Evolutionary conservation across 2,888 invertebrate genomes (phyloP).

Genomic region (Tipula helvola): DNA sequence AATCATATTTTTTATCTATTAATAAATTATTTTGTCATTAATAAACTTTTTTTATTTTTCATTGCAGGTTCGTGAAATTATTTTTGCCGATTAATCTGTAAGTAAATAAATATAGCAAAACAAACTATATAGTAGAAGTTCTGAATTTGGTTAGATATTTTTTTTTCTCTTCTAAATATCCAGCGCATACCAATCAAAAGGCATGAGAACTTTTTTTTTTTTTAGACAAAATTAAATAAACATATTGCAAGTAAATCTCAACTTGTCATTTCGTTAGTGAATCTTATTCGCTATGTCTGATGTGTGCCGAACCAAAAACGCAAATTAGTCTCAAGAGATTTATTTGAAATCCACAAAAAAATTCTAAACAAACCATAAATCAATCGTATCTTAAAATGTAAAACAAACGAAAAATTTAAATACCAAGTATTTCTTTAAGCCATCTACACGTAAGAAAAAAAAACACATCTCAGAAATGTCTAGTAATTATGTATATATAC

Average conservation of each 20-base stretch:
- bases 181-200: background rate
- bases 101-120: too few relatives aligned
- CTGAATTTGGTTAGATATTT: too few relatives aligned
- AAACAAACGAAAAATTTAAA: background rate
- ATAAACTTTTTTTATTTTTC: too few relatives aligned
- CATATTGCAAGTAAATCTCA: background rate
- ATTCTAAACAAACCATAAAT: background rate
- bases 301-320: background rate
- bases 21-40: too few relatives aligned
- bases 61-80: too few relatives aligned
- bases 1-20: too few relatives aligned
- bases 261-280: background rate
- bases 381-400: background rate
- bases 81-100: too few relatives aligned
- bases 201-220: background rate
- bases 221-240: background rate
- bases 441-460: background rate
- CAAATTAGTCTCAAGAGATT: background rate
- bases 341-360: background rate
- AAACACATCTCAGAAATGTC: background rate
- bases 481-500: background rate
- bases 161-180: too few relatives aligned
- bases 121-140: too few relatives aligned
- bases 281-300: background rate
- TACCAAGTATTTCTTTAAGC: background rate